Evolutionary conservation across 1,140 invertebrate genomes (phyloP), one percentile per base, ranked within the genome.

Genomic region (Proctacanthus coquilletti): DNA sequence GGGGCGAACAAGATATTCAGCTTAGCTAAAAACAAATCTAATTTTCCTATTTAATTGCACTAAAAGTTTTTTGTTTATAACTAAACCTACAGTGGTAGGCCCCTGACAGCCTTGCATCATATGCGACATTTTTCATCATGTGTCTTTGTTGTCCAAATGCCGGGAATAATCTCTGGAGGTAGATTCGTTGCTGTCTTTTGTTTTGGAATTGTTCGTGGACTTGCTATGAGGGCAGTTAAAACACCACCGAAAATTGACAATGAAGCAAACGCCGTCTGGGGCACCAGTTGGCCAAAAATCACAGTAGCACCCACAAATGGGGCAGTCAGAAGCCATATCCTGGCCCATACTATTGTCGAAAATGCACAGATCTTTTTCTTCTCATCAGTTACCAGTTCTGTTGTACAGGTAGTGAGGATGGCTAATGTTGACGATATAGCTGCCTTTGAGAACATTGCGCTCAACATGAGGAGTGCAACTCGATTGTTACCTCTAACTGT

Each of bases 321-420:
- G 3, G 54, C 56, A 18, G 50, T 50, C n/a, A 60, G 39, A 1
- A 60, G 45, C 56, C 56, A 60, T 21, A 60, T 55, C 1, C 57
- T 45, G 11, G 56, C 57, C 54, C 56, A 60, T 30, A 57, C 57
- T 18, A 56, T 60, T 3, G 54, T 55, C 11, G 57, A 60, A 25
- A 55, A 60, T 5, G 52, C 35, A 11, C 50, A 49, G 15, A 60
- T 56, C 18, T 56, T 56, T 21, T 48, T 48, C 13, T 60, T 56
- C 5, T 60, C 56, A 9, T 43, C 44, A 19, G 40, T 46, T 2
- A 60, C 57, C 18, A 60, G 34, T 33, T 60, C 56, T 18, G 52
- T 51, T 1, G 56, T 60, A 30, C 56, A 53, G n/a, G 57, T 60
- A 0, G 57, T 60, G n/a, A 60, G 41, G 38, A 60, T 55, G 17